phyloP scores from a whole-genome alignment of 2,888 invertebrate species.

The Xylota segnis region DNA sequence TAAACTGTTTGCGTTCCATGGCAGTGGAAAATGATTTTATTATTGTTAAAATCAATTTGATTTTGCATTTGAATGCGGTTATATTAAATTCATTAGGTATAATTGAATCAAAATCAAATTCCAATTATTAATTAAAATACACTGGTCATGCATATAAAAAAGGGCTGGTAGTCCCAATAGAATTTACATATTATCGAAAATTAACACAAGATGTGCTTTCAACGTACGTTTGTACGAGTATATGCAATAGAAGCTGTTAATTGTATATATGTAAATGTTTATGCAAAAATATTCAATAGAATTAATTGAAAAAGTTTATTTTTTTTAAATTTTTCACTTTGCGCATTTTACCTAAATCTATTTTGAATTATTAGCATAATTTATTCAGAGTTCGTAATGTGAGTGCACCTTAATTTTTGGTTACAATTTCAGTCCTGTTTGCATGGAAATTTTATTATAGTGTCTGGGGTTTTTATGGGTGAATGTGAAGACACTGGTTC shows the following conservation, averaged over 20 bases:
- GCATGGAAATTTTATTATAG: no score
- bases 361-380: no score
- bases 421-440: no score
- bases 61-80: constrained; percentile 41
- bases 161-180: constrained; percentile 5
- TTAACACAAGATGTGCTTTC: constrained; percentile 45
- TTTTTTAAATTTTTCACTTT: no score
- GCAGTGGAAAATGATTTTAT: constrained; percentile 22
- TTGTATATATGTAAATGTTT: constrained; percentile 11
- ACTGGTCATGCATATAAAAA: constrained; percentile 30
- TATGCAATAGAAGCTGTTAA: constrained; percentile 15
- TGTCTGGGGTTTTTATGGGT: no score
- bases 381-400: no score
- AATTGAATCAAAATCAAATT: constrained; percentile 72
- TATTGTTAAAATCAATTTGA: constrained; percentile 47
- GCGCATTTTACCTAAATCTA: no score
- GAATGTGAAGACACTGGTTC: no score
- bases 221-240: no score
- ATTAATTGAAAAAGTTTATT: no score
- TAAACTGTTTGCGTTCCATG: constrained; percentile 32
- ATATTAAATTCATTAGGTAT: constrained; percentile 41
- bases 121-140: constrained; percentile 65
- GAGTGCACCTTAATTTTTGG: no score
- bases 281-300: not conserved
- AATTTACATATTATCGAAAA: constrained; percentile 22